Evolutionary conservation across 2,888 invertebrate species (phyloP).

Genomic region (Gastrophysa polygoni): DNA sequence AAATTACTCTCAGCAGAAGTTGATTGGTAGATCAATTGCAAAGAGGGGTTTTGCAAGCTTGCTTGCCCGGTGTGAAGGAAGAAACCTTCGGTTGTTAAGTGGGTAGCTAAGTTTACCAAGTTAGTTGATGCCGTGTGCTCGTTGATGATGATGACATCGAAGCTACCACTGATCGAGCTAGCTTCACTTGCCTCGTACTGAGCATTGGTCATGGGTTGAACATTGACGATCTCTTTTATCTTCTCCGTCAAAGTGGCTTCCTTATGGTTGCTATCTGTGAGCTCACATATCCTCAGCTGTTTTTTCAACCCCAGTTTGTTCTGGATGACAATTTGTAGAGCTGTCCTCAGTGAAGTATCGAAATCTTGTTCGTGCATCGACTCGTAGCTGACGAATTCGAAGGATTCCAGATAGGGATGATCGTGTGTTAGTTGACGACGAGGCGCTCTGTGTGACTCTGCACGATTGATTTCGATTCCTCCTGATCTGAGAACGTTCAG

Average conservation of each 20-base stretch:
- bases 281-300: conserved; percentile 18
- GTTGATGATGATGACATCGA: conserved; percentile 24
- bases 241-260: conserved; percentile 4
- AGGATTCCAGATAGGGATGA: conserved; percentile 63
- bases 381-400: conserved; percentile 62
- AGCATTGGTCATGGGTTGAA: conserved; percentile 17
- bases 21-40: conserved; percentile 23
- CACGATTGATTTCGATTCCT: conserved; percentile 66
- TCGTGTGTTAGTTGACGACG: conserved; percentile 58
- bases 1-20: conserved; percentile 11
- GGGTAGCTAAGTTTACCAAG: background rate
- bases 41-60: background rate
- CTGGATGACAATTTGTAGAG: conserved; percentile 36
- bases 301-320: conserved; percentile 23
- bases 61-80: conserved; percentile 28
- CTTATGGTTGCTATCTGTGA: background rate
- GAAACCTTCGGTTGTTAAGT: conserved; percentile 29
- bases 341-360: conserved; percentile 24
- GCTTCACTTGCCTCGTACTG: background rate
- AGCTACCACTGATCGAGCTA: conserved; percentile 13
- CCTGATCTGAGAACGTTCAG: conserved; percentile 59
- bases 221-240: conserved; percentile 20
- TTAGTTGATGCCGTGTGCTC: conserved; percentile 5
- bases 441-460: conserved; percentile 64
- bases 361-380: conserved; percentile 20